Percentiles rank a stretch among this genome's conserved stretches.
Conservation (phyloP, 2,113 vertebrate species). For the Pangasianodon gigas region DNA sequence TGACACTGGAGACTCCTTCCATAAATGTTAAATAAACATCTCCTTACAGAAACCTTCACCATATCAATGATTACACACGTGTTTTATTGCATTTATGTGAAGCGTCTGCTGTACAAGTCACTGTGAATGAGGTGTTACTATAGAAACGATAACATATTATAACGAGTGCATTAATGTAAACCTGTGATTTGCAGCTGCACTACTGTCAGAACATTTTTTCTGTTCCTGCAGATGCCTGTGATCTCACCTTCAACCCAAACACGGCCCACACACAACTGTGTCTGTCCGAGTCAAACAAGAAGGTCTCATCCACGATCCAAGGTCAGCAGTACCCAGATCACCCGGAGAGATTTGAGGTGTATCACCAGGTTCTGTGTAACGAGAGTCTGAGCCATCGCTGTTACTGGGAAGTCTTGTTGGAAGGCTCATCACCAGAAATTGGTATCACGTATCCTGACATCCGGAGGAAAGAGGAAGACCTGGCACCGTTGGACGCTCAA, state of each 20-base stretch:
- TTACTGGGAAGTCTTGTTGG: constrained; percentile 50
- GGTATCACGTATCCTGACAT: constrained; percentile 24
- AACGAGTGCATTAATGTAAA: no score
- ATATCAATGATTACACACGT: no score
- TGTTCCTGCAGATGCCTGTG: constrained; percentile 27
- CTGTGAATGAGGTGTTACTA: no score
- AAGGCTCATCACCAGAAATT: not conserved
- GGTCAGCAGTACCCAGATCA: constrained; percentile 41
- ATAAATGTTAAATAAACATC: no score
- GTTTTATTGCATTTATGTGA: no score
- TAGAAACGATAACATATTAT: no score
- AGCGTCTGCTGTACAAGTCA: no score
- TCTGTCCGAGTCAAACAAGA: constrained; percentile 40
- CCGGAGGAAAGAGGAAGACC: not conserved
- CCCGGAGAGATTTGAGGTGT: constrained; percentile 37
- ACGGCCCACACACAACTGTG: constrained; percentile 12
- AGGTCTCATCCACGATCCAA: not conserved
- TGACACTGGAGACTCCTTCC: no score
- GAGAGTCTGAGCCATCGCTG: constrained; percentile 19
- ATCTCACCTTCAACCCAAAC: constrained; percentile 43
- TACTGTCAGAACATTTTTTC: not conserved
- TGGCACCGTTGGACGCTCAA: not conserved
- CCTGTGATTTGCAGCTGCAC: no score
- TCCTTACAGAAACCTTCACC: no score
- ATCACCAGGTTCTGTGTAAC: constrained; percentile 36